phyloP scores from a whole-genome alignment of 2,113 vertebrate species.

The Paramisgurnus dabryanus region DNA sequence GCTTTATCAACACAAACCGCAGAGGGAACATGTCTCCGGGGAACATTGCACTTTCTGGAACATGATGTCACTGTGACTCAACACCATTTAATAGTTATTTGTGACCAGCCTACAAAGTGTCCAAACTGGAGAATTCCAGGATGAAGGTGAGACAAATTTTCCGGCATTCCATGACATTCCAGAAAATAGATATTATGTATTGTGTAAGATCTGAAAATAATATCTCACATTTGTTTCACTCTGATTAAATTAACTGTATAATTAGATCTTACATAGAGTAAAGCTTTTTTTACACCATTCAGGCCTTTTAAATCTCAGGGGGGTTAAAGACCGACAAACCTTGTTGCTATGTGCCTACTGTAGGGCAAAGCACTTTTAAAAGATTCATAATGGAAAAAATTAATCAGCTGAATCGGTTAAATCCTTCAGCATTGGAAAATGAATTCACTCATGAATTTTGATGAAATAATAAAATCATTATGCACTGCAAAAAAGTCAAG shows the following conservation, averaged over 20 bases:
- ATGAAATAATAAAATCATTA: too few relatives aligned
- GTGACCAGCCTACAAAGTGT: neutral
- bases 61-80: neutral
- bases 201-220: neutral
- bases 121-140: neutral
- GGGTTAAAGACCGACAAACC: too few relatives aligned
- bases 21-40: slow-evolving; percentile 2
- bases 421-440: too few relatives aligned
- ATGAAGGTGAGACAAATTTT: neutral
- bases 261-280: neutral
- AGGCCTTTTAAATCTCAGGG: too few relatives aligned
- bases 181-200: neutral
- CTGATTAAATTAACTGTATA: neutral
- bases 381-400: neutral
- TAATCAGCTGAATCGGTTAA: too few relatives aligned
- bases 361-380: slow-evolving; percentile 2
- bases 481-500: too few relatives aligned
- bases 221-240: neutral
- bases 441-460: too few relatives aligned
- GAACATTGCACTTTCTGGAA: slow-evolving; percentile 16
- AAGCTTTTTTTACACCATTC: too few relatives aligned
- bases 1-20: slow-evolving; percentile 10
- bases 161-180: neutral
- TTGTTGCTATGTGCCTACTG: neutral
- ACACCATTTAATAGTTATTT: slow-evolving; percentile 6